A percentile compares a stretch with the other conserved stretches of the same genome.
Evolutionary conservation across 2,888 invertebrate genomes (phyloP).

Genomic region (Nemapogon koenigi): DNA sequence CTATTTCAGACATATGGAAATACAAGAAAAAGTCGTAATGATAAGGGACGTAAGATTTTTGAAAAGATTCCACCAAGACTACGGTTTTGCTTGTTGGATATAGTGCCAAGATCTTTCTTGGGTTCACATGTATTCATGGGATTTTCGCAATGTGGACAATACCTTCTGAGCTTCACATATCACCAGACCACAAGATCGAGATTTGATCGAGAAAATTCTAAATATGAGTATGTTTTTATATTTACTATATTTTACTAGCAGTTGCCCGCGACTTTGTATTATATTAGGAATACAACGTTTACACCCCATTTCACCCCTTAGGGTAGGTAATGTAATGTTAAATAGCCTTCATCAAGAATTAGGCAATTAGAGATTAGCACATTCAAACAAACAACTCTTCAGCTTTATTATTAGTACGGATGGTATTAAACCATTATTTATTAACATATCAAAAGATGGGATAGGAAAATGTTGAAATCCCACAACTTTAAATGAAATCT

Average conservation of each 20-base stretch:
- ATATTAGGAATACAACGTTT: no score
- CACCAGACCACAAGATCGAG: conserved; percentile 42
- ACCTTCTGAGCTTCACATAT: conserved; percentile 86
- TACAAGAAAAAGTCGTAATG: conserved; percentile 50
- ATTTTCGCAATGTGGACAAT: conserved; percentile 93
- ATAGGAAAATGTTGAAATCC: no score
- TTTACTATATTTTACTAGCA: neutral
- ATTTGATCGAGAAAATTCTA: conserved; percentile 44
- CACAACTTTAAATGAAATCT: no score
- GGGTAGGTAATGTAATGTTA: no score
- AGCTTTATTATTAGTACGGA: no score
- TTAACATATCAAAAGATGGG: no score
- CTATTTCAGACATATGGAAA: conserved; percentile 52
- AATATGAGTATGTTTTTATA: conserved; percentile 38
- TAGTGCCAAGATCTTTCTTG: conserved; percentile 61
- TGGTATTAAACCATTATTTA: no score
- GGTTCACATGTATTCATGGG: conserved; percentile 92
- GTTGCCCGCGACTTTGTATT: no score
- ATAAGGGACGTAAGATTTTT: conserved; percentile 51
- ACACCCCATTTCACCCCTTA: no score
- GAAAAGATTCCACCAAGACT: conserved; percentile 65
- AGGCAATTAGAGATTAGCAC: no score
- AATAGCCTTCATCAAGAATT: no score
- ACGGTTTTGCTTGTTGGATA: conserved; percentile 68
- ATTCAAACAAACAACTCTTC: no score